These are phyloP conservation scores for Amblyjoppa proteus DNA, from an alignment of 2,888 invertebrate genomes.

Conservation along the genomic window DNA sequence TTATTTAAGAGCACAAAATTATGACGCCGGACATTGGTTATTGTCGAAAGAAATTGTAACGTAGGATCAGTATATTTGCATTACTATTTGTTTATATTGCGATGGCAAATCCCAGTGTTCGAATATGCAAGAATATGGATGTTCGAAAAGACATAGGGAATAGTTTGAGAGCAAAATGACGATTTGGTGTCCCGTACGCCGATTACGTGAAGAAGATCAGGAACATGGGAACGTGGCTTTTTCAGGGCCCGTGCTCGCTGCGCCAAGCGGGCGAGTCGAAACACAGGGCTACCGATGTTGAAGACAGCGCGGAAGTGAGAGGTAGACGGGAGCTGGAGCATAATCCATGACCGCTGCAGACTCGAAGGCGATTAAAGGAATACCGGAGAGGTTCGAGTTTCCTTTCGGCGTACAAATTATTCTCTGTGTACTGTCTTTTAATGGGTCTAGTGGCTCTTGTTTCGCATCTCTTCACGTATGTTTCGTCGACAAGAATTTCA, in stretches of 20 bases:
- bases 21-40: no score
- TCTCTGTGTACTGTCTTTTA: slow-evolving; percentile 18
- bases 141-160: slow-evolving; percentile 20
- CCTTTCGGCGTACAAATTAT: slow-evolving; percentile 2
- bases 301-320: neutral
- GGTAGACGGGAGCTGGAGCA: slow-evolving; percentile 3
- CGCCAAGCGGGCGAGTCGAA: slow-evolving; percentile 62
- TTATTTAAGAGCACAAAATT: no score
- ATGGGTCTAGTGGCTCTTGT: neutral
- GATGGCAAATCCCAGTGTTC: neutral
- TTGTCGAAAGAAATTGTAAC: no score
- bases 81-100: neutral
- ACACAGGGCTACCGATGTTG: slow-evolving; percentile 59
- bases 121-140: neutral
- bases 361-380: slow-evolving; percentile 12
- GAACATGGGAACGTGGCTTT: slow-evolving; percentile 60
- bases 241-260: slow-evolving; percentile 48
- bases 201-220: slow-evolving; percentile 66
- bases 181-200: slow-evolving; percentile 53
- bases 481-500: slow-evolving; percentile 12
- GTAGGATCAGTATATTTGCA: no score
- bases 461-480: neutral
- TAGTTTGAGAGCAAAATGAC: slow-evolving; percentile 22
- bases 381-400: slow-evolving; percentile 31
- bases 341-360: slow-evolving; percentile 31